Conservation (phyloP, 2,113 vertebrate genomes). For the Channa argus region DNA sequence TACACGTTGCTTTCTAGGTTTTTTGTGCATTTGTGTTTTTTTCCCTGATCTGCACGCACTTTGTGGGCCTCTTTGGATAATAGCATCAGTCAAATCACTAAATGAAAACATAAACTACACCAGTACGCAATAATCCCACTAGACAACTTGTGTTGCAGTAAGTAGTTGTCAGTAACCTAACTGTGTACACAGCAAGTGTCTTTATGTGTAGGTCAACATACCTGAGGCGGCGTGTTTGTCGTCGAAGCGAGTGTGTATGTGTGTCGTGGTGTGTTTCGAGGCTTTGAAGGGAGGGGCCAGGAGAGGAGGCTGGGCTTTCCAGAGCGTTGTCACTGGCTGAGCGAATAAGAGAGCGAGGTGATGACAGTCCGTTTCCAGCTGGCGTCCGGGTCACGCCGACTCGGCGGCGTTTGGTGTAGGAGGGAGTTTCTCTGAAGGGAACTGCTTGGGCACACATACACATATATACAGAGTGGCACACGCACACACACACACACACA, state of each 20-base stretch:
- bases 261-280: constrained; percentile 85
- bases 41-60: too few relatives aligned
- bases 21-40: too few relatives aligned
- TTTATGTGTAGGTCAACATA: constrained; percentile 17
- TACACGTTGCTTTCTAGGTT: too few relatives aligned
- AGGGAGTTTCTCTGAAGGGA: constrained; percentile 97
- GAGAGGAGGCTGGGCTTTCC: constrained; percentile 90
- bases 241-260: constrained; percentile 75
- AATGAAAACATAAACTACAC: too few relatives aligned
- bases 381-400: constrained; percentile 70
- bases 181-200: background rate
- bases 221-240: constrained; percentile 81
- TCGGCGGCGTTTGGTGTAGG: constrained; percentile 90
- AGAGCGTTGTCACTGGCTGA: constrained; percentile 95
- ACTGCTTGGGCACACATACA: constrained; percentile 80
- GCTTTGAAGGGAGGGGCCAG: constrained; percentile 93
- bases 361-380: constrained; percentile 84
- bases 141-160: too few relatives aligned
- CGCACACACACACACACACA: constrained; percentile 46
- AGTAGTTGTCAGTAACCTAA: too few relatives aligned
- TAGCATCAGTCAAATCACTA: too few relatives aligned
- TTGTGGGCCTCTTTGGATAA: too few relatives aligned
- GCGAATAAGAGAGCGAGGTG: constrained; percentile 92
- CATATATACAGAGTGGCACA: constrained; percentile 39
- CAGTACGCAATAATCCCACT: too few relatives aligned